Evolutionary conservation across 2,797 vertebrate genomes (phyloP).

Genomic region (Mus minutoides): DNA sequence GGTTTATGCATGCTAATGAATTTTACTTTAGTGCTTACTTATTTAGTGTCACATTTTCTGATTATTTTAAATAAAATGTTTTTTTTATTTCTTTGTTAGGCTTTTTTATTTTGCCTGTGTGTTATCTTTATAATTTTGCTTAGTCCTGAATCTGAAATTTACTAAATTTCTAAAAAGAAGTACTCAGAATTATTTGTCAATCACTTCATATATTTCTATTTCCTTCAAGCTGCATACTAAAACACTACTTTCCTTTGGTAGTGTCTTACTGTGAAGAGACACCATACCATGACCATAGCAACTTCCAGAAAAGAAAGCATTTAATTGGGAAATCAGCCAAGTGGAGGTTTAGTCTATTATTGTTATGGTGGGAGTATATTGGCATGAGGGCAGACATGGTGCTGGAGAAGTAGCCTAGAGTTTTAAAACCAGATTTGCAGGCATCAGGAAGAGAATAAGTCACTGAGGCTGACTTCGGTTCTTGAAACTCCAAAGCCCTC

Average conservation of each 20-base stretch:
- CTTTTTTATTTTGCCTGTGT: background rate
- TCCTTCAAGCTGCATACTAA: background rate
- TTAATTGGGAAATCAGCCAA: background rate
- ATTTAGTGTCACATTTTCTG: background rate
- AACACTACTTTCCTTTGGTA: background rate
- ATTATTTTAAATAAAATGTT: background rate
- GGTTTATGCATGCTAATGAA: background rate
- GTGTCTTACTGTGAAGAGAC: background rate
- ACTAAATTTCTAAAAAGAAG: background rate
- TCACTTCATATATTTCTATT: background rate
- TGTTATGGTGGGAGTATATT: background rate
- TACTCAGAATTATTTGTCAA: background rate
- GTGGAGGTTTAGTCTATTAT: background rate
- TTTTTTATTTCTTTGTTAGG: slow-evolving; percentile 12
- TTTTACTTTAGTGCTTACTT: background rate
- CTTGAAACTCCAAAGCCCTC: background rate
- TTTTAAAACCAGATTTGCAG: background rate
- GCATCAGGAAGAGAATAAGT: background rate
- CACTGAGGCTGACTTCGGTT: background rate
- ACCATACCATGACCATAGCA: background rate
- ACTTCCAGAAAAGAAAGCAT: background rate
- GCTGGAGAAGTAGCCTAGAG: background rate
- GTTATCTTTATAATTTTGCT: background rate
- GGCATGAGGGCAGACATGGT: too few species aligned
- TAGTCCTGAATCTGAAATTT: background rate